Evolutionary conservation across 2,888 invertebrate genomes (phyloP).

Genomic region (Encarsia formosa): DNA sequence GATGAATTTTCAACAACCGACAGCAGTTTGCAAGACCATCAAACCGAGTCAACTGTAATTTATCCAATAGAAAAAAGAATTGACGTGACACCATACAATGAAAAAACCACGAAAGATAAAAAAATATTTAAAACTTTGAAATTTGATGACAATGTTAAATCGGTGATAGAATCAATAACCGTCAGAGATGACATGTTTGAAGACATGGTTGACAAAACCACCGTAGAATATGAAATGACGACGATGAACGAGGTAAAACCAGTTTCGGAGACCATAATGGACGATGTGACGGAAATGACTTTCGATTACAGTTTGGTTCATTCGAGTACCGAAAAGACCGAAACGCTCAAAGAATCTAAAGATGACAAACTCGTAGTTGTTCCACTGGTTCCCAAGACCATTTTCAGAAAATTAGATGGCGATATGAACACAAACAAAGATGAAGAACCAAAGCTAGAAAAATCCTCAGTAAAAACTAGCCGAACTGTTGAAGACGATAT

Average conservation of each 20-base stretch:
- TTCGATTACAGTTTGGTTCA: too few species aligned
- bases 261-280: conserved; percentile 42
- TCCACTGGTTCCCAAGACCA: too few species aligned
- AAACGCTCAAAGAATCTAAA: conserved; percentile 31
- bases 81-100: conserved; percentile 2
- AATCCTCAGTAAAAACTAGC: conserved; percentile 8
- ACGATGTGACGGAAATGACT: conserved; percentile 36
- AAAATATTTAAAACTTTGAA: background rate
- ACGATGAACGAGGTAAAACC: too few species aligned
- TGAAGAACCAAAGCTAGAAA: conserved; percentile 30
- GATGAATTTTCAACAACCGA: conserved; percentile 44
- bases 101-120: background rate
- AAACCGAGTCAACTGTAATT: conserved; percentile 11
- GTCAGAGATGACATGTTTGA: background rate
- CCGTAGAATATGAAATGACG: conserved; percentile 2
- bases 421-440: conserved; percentile 29
- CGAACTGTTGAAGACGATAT: conserved; percentile 25
- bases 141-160: background rate
- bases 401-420: too few species aligned
- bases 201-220: conserved; percentile 2
- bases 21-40: conserved; percentile 15
- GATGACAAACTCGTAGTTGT: conserved; percentile 42
- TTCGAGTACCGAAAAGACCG: too few species aligned
- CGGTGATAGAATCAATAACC: background rate
- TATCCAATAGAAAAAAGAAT: conserved; percentile 15